phyloP scores from a whole-genome alignment of 2,888 invertebrate genomes.

The Nomada hirtipes region DNA sequence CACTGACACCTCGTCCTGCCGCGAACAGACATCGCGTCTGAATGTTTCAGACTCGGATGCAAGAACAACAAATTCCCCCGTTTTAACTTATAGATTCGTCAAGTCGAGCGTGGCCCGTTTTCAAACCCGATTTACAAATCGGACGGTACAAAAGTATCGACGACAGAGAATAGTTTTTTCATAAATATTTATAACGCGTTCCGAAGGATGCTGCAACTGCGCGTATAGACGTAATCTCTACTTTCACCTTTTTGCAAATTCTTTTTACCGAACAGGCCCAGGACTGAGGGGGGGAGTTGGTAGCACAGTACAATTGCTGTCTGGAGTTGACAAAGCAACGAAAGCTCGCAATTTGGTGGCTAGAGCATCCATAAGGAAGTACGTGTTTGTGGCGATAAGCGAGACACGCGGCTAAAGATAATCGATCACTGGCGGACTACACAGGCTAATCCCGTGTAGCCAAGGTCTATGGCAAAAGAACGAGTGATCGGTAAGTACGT shows the following conservation, averaged over 20 bases:
- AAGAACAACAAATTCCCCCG: background rate
- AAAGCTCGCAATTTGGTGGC: background rate
- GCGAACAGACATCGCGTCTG: constrained; percentile 31
- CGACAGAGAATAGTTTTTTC: no score
- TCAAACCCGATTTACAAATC: background rate
- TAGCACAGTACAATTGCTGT: background rate
- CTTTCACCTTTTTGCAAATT: no score
- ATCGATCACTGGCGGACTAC: constrained; percentile 18
- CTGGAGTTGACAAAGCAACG: background rate
- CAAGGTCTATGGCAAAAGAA: background rate
- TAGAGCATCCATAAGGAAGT: background rate
- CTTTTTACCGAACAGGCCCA: no score
- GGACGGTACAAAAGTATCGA: no score
- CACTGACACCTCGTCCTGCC: constrained; percentile 14
- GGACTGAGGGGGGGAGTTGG: no score
- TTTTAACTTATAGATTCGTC: no score
- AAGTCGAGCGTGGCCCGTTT: background rate
- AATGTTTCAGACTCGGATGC: background rate
- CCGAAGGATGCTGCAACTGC: no score
- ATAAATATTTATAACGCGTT: no score
- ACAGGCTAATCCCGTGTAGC: background rate
- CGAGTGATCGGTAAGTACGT: background rate
- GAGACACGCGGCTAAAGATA: background rate
- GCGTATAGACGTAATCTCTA: no score
- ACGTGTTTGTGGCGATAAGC: constrained; percentile 4